Evolutionary conservation across 1,140 invertebrate genomes (phyloP).

Genomic region (Drosophila arawakana): DNA sequence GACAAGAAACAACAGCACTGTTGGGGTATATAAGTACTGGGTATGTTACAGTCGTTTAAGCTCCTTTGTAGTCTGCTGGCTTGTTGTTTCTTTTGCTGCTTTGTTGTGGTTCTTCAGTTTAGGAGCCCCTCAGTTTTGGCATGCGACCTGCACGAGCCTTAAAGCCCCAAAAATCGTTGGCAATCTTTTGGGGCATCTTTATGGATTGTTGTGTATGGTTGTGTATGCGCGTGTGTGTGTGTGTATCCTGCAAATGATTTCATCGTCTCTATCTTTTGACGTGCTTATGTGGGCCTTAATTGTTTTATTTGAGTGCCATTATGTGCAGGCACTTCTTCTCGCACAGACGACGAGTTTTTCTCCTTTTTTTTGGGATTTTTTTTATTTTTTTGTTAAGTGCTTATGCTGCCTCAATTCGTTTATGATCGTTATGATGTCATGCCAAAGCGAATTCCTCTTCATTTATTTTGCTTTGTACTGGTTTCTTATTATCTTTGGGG

Average conservation of each 20-base stretch:
- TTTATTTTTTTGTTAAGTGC: slow-evolving; percentile 29
- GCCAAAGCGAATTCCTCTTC: slow-evolving; percentile 71
- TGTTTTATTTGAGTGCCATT: slow-evolving; percentile 83
- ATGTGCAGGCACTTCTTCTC: slow-evolving; percentile 75
- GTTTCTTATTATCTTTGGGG: slow-evolving; percentile 29
- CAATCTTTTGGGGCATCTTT: slow-evolving; percentile 69
- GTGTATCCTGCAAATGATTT: slow-evolving; percentile 77
- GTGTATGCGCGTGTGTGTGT: no score
- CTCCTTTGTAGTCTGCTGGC: no score
- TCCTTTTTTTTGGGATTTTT: slow-evolving; percentile 10
- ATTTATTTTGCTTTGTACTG: slow-evolving; percentile 23
- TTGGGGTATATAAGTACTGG: no score
- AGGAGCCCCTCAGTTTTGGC: slow-evolving; percentile 47
- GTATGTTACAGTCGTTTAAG: no score
- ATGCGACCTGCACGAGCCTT: slow-evolving; percentile 81
- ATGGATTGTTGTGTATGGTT: slow-evolving; percentile 33
- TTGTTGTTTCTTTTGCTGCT: slow-evolving; percentile 7
- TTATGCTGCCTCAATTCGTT: slow-evolving; percentile 60
- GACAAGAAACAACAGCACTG: no score
- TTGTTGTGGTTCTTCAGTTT: slow-evolving; percentile 30
- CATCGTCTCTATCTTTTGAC: slow-evolving; percentile 63
- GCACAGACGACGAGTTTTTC: slow-evolving; percentile 30
- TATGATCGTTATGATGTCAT: slow-evolving; percentile 75
- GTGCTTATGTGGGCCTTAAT: slow-evolving; percentile 79
- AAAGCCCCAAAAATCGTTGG: slow-evolving; percentile 65